phyloP scores from a whole-genome alignment of 2,797 vertebrate genomes.

The Gobionotothen gibberifrons region DNA sequence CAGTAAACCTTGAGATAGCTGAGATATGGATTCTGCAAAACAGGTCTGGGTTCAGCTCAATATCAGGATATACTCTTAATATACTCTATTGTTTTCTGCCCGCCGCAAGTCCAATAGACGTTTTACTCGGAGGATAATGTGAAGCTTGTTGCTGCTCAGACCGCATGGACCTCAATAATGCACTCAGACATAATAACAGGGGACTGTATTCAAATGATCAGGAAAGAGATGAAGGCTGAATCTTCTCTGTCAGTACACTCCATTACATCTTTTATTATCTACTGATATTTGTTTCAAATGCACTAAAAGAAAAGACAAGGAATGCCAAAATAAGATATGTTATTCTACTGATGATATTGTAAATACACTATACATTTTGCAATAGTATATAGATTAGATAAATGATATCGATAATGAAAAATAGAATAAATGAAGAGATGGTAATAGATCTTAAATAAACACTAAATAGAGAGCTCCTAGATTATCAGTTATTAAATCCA shows the following conservation, averaged over 20 bases:
- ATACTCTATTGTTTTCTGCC: constrained; percentile 11
- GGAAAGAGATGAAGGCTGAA: neutral
- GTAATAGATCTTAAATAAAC: no score
- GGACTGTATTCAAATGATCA: neutral
- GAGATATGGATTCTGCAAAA: constrained; percentile 45
- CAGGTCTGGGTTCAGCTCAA: constrained; percentile 42
- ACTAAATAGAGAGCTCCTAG: no score
- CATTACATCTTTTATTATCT: no score
- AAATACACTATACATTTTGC: no score
- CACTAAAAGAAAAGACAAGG: no score
- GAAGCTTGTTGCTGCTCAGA: constrained; percentile 26
- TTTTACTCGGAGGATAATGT: constrained; percentile 21
- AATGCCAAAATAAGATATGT: no score
- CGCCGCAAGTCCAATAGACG: neutral
- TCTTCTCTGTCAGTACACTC: neutral
- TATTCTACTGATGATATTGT: no score
- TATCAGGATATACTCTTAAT: constrained; percentile 46
- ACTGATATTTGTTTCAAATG: no score
- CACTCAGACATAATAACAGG: constrained; percentile 1
- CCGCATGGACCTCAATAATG: constrained; percentile 10
- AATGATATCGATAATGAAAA: no score
- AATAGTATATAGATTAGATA: no score
- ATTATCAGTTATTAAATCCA: no score
- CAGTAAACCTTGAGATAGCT: constrained; percentile 42
- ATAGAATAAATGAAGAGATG: no score